Evolutionary conservation across 1,140 invertebrate species (phyloP).

Genomic region (Drosophila arawakana): DNA sequence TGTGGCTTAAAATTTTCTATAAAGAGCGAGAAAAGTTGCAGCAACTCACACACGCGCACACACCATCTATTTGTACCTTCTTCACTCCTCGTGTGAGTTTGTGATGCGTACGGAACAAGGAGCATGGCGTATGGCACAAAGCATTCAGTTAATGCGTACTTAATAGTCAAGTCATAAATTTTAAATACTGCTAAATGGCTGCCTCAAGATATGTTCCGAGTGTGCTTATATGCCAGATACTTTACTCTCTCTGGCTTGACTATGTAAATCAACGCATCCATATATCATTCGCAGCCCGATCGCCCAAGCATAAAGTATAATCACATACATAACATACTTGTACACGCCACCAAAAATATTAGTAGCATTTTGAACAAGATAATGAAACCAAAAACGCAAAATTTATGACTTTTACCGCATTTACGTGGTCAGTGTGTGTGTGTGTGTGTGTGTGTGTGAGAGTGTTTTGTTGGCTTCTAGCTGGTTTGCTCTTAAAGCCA

Average conservation of each 20-base stretch:
- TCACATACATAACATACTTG: slow-evolving; percentile 1
- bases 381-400: slow-evolving; percentile 2
- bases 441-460: too few relatives aligned
- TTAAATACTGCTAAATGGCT: slow-evolving; percentile 82
- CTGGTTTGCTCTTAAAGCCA: neutral
- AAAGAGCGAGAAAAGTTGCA: slow-evolving; percentile 56
- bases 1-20: slow-evolving; percentile 56
- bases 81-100: slow-evolving; percentile 1
- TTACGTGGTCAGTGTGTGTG: neutral
- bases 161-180: slow-evolving; percentile 83
- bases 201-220: slow-evolving; percentile 68
- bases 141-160: slow-evolving; percentile 77
- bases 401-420: slow-evolving; percentile 22
- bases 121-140: slow-evolving; percentile 61
- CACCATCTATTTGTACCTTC: neutral
- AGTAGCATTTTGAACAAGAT: slow-evolving; percentile 24
- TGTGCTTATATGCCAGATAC: slow-evolving; percentile 64
- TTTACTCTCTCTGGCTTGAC: slow-evolving; percentile 12
- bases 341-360: slow-evolving; percentile 65
- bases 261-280: slow-evolving; percentile 41
- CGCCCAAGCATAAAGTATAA: neutral
- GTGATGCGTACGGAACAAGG: slow-evolving; percentile 56
- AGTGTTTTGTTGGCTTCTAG: neutral
- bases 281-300: slow-evolving; percentile 73
- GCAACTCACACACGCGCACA: neutral